Conservation (phyloP, 2,888 invertebrate species). For the Dorcus hopei region DNA sequence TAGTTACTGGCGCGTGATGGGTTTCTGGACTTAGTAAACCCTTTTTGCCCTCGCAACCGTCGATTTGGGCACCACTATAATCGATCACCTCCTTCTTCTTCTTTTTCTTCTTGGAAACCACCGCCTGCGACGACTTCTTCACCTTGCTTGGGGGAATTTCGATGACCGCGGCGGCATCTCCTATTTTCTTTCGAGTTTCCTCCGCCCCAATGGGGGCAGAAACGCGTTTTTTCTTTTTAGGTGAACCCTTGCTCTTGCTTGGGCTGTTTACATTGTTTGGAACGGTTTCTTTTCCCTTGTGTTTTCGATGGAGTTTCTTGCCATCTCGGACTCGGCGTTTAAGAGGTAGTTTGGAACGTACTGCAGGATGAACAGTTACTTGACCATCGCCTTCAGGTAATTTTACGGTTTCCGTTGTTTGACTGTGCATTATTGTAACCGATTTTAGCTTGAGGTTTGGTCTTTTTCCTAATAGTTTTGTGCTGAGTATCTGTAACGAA, state of each 20-base stretch:
- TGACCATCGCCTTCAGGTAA: conserved; percentile 65
- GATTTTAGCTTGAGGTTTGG: conserved; percentile 79
- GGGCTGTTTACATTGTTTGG: conserved; percentile 43
- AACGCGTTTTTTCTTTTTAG: conserved; percentile 49
- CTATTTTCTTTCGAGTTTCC: conserved; percentile 56
- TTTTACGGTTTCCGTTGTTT: conserved; percentile 84
- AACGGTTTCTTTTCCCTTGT: conserved; percentile 49
- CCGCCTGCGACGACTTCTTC: conserved; percentile 42
- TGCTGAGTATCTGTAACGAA: conserved; percentile 68
- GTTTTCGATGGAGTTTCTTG: conserved; percentile 57
- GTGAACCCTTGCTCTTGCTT: conserved; percentile 40
- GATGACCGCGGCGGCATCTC: conserved; percentile 41
- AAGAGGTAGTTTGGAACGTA: conserved; percentile 80
- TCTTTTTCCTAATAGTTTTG: conserved; percentile 75
- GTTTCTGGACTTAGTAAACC: conserved; percentile 49
- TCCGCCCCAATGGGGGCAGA: conserved; percentile 52
- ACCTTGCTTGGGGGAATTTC: conserved; percentile 48
- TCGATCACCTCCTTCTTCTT: conserved; percentile 73
- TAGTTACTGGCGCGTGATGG: conserved; percentile 46
- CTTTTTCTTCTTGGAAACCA: conserved; percentile 55
- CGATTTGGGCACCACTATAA: conserved; percentile 67
- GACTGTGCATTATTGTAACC: conserved; percentile 86
- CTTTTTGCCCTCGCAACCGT: conserved; percentile 53
- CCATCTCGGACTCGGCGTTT: conserved; percentile 75
- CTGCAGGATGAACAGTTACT: conserved; percentile 78